These are phyloP conservation scores for Callospermophilus lateralis DNA, from an alignment of 2,113 vertebrate genomes.

Conservation along the genomic window DNA sequence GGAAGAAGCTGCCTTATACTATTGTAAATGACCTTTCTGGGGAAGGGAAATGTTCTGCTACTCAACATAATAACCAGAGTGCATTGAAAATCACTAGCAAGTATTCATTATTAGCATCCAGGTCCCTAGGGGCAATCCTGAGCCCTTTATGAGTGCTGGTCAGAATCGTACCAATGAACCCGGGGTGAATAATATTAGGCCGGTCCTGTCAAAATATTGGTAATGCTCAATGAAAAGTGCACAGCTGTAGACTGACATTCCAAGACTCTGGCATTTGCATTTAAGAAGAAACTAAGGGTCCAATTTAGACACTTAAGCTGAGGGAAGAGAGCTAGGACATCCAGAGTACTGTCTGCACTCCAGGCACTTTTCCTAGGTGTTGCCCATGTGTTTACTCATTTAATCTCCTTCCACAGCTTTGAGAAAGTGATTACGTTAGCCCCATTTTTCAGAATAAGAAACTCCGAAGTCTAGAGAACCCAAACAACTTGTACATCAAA, in stretches of 20 bases:
- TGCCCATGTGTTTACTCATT: background rate
- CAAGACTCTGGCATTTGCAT: conserved; percentile 40
- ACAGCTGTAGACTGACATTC: conserved; percentile 6
- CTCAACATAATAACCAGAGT: conserved; percentile 75
- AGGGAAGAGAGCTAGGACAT: background rate
- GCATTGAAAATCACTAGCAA: conserved; percentile 72
- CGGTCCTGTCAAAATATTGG: conserved; percentile 61
- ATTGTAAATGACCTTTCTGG: conserved; percentile 68
- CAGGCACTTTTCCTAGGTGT: background rate
- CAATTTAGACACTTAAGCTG: conserved; percentile 26
- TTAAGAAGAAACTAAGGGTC: conserved; percentile 32
- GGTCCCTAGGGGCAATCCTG: conserved; percentile 3
- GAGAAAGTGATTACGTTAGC: background rate
- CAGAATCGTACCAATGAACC: conserved; percentile 55
- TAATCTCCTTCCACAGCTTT: background rate
- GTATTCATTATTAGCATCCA: conserved; percentile 41
- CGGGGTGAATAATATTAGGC: conserved; percentile 43
- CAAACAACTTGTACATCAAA: background rate
- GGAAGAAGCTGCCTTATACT: conserved; percentile 51
- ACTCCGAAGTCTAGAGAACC: background rate
- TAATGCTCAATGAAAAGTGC: conserved; percentile 51
- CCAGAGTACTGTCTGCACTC: background rate
- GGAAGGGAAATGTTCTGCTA: conserved; percentile 61
- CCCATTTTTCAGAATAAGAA: conserved; percentile 41
- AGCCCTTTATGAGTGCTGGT: conserved; percentile 32